Percentiles rank a stretch among this genome's conserved stretches.
Conservation (phyloP, 2,888 invertebrate species). For the Augiades crinisus region DNA sequence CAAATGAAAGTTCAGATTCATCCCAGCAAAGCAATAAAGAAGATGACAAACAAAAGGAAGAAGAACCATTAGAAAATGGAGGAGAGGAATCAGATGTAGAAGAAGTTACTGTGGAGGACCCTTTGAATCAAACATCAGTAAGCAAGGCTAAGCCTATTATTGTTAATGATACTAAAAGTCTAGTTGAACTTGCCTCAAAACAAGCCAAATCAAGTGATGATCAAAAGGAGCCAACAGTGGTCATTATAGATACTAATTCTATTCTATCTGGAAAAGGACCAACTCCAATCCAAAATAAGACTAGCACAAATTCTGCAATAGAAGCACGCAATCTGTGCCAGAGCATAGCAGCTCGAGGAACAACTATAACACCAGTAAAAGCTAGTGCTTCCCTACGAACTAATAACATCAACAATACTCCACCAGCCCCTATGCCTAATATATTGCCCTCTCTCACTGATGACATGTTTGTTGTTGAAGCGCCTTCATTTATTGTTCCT, state of each 20-base stretch:
- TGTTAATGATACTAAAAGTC: conserved; percentile 87
- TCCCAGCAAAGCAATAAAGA: conserved; percentile 67
- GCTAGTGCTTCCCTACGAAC: conserved; percentile 45
- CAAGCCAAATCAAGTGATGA: conserved; percentile 60
- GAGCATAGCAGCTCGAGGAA: conserved; percentile 73
- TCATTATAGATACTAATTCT: conserved; percentile 93
- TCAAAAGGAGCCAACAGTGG: conserved; percentile 88
- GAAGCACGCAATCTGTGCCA: conserved; percentile 70
- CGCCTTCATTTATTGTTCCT: conserved; percentile 95
- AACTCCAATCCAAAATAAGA: conserved; percentile 44
- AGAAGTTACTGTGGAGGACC: conserved; percentile 86
- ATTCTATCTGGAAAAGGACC: conserved; percentile 65
- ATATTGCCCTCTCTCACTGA: conserved; percentile 92
- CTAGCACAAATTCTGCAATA: conserved; percentile 45
- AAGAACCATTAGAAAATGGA: conserved; percentile 71
- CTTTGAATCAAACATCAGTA: conserved; percentile 73
- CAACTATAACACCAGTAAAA: conserved; percentile 80
- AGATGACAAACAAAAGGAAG: conserved; percentile 77
- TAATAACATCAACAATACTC: conserved; percentile 32
- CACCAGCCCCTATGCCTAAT: conserved; percentile 54
- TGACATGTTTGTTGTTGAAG: conserved; percentile 96
- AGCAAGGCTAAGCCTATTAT: conserved; percentile 79
- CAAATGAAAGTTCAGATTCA: conserved; percentile 83
- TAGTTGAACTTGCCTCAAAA: conserved; percentile 86
- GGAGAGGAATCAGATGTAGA: conserved; percentile 83